Percentiles rank a stretch among this genome's conserved stretches.
These are phyloP conservation scores for Cynopterus brachyotis DNA, from an alignment of 2,113 vertebrate genomes.

Conservation along the genomic window DNA sequence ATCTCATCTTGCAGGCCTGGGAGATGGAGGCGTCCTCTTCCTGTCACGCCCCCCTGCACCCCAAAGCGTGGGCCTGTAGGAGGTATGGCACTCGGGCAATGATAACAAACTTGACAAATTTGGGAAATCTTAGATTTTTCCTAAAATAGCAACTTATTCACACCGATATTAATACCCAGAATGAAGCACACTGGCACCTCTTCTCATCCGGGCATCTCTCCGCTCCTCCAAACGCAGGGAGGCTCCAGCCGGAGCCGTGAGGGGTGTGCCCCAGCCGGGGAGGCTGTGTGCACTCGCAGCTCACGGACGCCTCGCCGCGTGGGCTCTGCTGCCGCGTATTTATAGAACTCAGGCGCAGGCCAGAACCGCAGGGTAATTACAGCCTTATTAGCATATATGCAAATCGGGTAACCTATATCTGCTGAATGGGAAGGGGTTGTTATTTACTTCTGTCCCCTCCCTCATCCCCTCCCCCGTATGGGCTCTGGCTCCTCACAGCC, in stretches of 20 bases:
- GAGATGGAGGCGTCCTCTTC: neutral
- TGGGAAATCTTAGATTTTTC: conserved; percentile 22
- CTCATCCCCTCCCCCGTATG: conserved; percentile 36
- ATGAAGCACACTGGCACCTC: neutral
- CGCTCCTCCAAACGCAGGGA: neutral
- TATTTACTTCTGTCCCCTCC: conserved; percentile 70
- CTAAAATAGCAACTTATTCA: conserved; percentile 28
- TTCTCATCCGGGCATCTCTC: neutral
- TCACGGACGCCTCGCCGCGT: neutral
- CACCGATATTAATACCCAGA: neutral
- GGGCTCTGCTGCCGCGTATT: conserved; percentile 71
- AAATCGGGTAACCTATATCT: conserved; percentile 85
- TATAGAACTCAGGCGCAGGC: conserved; percentile 79
- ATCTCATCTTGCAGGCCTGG: neutral
- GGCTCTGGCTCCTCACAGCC: conserved; percentile 45
- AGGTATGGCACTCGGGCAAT: neutral
- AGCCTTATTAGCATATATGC: conserved; percentile 95
- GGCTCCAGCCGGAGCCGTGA: neutral
- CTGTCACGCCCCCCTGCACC: neutral
- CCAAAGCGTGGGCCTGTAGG: neutral
- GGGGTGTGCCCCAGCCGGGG: neutral
- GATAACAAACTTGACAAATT: neutral
- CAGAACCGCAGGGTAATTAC: conserved; percentile 89
- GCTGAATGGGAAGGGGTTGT: conserved; percentile 75
- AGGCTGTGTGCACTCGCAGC: neutral